Conservation (phyloP, 2,797 vertebrate genomes). For the Silurus lanzhouensis region DNA sequence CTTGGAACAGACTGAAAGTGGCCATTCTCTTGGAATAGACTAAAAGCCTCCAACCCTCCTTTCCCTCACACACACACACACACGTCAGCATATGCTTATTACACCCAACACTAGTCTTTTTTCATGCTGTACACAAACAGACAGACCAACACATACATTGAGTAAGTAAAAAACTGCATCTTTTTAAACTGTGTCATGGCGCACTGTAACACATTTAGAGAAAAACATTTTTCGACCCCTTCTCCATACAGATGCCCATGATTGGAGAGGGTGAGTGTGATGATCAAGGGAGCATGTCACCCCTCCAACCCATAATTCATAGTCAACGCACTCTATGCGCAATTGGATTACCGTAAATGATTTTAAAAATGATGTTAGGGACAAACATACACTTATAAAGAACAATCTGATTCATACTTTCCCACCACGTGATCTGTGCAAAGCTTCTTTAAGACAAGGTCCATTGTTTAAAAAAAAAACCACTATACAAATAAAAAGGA, state of each 20-base stretch:
- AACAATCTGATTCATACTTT: too few relatives aligned
- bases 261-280: background rate
- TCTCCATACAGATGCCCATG: background rate
- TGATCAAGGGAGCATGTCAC: background rate
- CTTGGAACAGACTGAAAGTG: constrained; percentile 21
- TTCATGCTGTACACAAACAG: background rate
- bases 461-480: too few relatives aligned
- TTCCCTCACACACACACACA: background rate
- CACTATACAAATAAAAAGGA: too few relatives aligned
- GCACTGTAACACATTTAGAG: background rate
- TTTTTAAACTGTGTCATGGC: background rate
- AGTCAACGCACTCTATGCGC: too few relatives aligned
- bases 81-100: background rate
- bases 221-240: background rate
- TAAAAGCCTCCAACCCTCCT: background rate
- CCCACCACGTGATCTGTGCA: too few relatives aligned
- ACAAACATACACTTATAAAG: too few relatives aligned
- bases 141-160: background rate
- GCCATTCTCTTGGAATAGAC: constrained; percentile 8
- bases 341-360: too few relatives aligned
- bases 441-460: too few relatives aligned
- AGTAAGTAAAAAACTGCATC: too few relatives aligned
- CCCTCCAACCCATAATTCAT: background rate
- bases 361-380: too few relatives aligned
- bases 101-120: background rate